Evolutionary conservation across 1,140 invertebrate genomes (phyloP).

Genomic region (Dendroctonus valens): DNA sequence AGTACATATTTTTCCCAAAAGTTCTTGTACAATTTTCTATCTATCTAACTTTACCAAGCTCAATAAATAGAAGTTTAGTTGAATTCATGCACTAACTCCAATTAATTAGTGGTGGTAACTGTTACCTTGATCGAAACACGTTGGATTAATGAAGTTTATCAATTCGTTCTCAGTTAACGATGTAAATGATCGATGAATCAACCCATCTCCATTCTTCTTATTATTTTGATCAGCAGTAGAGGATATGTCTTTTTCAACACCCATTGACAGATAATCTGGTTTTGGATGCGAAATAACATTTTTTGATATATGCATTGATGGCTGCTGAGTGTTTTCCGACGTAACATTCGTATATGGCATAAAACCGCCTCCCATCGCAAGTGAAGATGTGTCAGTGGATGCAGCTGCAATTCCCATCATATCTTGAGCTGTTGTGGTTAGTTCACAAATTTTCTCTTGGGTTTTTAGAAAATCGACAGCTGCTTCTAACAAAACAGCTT

Average conservation of each 20-base stretch:
- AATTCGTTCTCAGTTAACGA: constrained; percentile 82
- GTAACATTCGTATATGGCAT: constrained; percentile 28
- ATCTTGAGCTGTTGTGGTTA: constrained; percentile 19
- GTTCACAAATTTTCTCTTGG: constrained; percentile 44
- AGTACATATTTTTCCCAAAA: too few species aligned
- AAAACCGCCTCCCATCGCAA: constrained; percentile 37
- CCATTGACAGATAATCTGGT: constrained; percentile 37
- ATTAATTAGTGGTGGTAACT: constrained; percentile 33
- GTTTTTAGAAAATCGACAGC: constrained; percentile 59
- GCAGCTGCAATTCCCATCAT: constrained; percentile 19
- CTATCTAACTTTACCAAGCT: constrained; percentile 12
- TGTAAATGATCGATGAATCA: constrained; percentile 69
- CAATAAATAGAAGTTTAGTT: constrained; percentile 20
- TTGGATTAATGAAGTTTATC: constrained; percentile 81
- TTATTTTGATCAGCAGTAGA: constrained; percentile 21
- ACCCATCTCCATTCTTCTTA: constrained; percentile 49
- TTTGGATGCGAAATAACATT: constrained; percentile 20
- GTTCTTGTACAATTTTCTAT: too few species aligned
- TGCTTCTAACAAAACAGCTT: constrained; percentile 64
- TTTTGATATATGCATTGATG: constrained; percentile 5
- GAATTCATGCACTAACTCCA: constrained; percentile 23
- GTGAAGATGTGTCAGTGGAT: constrained; percentile 1
- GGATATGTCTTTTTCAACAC: constrained; percentile 39
- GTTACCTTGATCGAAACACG: constrained; percentile 78
- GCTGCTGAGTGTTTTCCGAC: not conserved